A percentile compares a stretch with the other conserved stretches of the same genome.
Conservation (phyloP, 2,797 vertebrate genomes). For the Sandelia bainsii region DNA sequence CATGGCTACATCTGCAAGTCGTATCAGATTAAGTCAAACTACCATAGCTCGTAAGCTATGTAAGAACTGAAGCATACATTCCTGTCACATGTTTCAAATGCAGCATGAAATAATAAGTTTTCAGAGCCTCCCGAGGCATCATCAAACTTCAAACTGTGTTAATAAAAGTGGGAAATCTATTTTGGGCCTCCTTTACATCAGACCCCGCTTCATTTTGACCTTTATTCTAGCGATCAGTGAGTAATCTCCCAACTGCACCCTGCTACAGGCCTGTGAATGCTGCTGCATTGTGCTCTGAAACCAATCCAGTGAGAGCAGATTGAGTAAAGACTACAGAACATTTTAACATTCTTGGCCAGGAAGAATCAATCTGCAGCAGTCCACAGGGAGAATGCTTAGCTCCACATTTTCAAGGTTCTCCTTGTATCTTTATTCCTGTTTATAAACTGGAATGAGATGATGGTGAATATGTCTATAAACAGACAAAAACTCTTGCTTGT, state of each 20-base stretch:
- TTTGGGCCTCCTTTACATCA: conserved; percentile 65
- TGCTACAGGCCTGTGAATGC: conserved; percentile 51
- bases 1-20: conserved; percentile 72
- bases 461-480: conserved; percentile 28
- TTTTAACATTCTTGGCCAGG: conserved; percentile 77
- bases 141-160: conserved; percentile 71
- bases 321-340: conserved; percentile 73
- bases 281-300: conserved; percentile 72
- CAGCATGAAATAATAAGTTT: conserved; percentile 77
- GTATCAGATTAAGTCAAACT: conserved; percentile 71
- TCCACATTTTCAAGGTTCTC: conserved; percentile 69
- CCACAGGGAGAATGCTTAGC: conserved; percentile 71
- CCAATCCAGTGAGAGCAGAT: conserved; percentile 64
- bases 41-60: conserved; percentile 68
- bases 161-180: conserved; percentile 75
- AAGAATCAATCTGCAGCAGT: conserved; percentile 76
- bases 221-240: conserved; percentile 72
- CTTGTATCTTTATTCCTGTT: conserved; percentile 58
- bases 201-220: conserved; percentile 69
- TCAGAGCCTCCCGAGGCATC: conserved; percentile 66
- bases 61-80: conserved; percentile 75
- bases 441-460: conserved; percentile 58
- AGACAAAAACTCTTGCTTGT: conserved; percentile 53
- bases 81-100: conserved; percentile 74
- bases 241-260: conserved; percentile 66